phyloP scores from a whole-genome alignment of 2,888 invertebrate species.

The Alloplasta piceator region DNA sequence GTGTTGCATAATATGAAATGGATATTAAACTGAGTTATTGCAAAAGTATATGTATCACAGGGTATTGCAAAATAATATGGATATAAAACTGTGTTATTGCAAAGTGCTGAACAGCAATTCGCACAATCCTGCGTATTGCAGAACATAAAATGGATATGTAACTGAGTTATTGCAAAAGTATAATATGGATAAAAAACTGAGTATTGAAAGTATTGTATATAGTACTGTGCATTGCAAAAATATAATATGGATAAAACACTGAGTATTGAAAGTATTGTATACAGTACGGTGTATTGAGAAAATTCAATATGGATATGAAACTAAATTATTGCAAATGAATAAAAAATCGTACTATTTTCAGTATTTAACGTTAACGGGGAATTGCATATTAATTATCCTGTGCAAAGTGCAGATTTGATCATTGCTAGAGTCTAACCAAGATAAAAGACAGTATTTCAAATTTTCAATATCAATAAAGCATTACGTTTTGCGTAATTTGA shows the following conservation, averaged over 20 bases:
- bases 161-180: not conserved
- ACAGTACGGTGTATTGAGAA: slow-evolving; percentile 22
- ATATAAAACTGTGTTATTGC: not conserved
- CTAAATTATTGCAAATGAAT: not conserved
- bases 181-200: slow-evolving; percentile 12
- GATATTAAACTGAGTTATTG: not conserved
- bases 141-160: slow-evolving; percentile 6
- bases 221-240: slow-evolving; percentile 24
- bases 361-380: no score
- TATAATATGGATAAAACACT: not conserved
- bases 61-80: slow-evolving; percentile 21
- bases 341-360: no score
- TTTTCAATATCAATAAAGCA: no score
- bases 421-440: not conserved
- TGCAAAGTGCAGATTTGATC: no score
- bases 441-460: slow-evolving; percentile 6
- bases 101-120: no score
- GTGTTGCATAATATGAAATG: no score
- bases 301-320: not conserved
- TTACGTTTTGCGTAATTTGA: no score
- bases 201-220: slow-evolving; percentile 11
- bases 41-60: not conserved
- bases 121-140: no score
- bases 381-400: not conserved
- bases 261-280: slow-evolving; percentile 18